Evolutionary conservation across 2,888 invertebrate genomes (phyloP), one percentile per base, ranked within the genome.

Genomic region (Tinea trinotella): DNA sequence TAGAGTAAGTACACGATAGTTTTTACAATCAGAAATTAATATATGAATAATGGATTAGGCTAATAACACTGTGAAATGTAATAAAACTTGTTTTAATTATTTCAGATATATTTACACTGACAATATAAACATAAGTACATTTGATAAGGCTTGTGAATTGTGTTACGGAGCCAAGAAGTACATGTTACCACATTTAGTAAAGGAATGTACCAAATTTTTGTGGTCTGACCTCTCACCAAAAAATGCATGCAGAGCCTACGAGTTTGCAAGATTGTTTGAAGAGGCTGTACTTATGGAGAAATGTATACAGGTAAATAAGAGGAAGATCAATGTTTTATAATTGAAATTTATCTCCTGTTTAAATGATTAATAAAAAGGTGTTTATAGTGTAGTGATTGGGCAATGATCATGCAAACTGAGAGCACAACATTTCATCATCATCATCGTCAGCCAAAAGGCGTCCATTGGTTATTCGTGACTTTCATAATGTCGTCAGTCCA

Each of bases 131-230:
- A 89, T 95, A 7, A 89, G 90, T 56, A 93, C 94, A 0, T 94
- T 95, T 69, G 95, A 95, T 64, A 92, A 94, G 66, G 95, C 94
- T 0, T 95, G 94, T 70, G 95, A 95, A 64, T 71, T 95, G 30
- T 95, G 95, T 67, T 95, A 95, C 70, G 94, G 93, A 54, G 95
- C 94, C 7, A 95, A 95, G 66, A 95, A 95, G 66, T 95, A 95
- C 64, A 93, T 95, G 92, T 71, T 95, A 55, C 95, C 95, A 0
- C 91, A 92, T 71, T 84, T 95, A 6, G 93, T 95, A 0, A 92
- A 94, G 59, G 91, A 93, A 62, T 95, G 95, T 67, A 95, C 94
- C 0, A 89, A 91, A 58, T 95, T 91, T 65, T 78, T 95, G n/a
- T 95, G 94, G 94, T 91, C 92, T 0, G 92, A 93, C 69, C 73